Percentiles rank a stretch among this genome's conserved stretches.
These are phyloP conservation scores for Ptychadena robeensis DNA, from an alignment of 2,797 vertebrate species.

Conservation along the genomic window DNA sequence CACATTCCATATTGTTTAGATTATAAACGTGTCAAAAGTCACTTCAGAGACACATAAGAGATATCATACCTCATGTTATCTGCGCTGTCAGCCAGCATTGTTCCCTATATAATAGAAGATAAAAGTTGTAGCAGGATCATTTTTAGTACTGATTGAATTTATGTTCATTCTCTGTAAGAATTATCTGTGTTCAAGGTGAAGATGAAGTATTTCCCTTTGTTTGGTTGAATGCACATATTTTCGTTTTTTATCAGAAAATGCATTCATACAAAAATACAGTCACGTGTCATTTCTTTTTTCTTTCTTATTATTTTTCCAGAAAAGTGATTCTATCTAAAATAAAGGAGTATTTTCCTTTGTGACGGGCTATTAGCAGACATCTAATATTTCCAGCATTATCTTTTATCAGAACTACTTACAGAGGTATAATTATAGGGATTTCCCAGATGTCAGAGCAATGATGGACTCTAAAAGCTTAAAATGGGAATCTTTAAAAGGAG, in stretches of 20 bases:
- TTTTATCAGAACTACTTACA: slow-evolving; percentile 24
- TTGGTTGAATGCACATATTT: neutral
- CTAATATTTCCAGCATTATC: neutral
- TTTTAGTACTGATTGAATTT: neutral
- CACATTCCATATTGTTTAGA: neutral
- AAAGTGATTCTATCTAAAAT: no score
- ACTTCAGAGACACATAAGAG: neutral
- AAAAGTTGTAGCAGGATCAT: neutral
- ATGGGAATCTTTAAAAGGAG: neutral
- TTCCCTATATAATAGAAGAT: neutral
- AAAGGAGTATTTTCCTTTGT: slow-evolving; percentile 6
- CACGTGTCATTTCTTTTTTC: no score
- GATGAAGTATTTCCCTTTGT: neutral
- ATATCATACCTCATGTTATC: neutral
- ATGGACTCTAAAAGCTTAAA: slow-evolving; percentile 19
- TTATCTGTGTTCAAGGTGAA: neutral
- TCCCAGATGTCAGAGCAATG: slow-evolving; percentile 10
- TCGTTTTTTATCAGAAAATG: neutral
- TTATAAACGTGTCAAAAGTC: neutral
- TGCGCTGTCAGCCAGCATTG: neutral
- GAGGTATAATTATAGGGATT: slow-evolving; percentile 11
- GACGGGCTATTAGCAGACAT: slow-evolving; percentile 7
- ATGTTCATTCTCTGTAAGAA: neutral
- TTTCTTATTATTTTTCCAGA: no score
- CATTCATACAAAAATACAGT: no score